phyloP scores from a whole-genome alignment of 2,797 vertebrate species.

The Parauchenoglanis punctatus region DNA sequence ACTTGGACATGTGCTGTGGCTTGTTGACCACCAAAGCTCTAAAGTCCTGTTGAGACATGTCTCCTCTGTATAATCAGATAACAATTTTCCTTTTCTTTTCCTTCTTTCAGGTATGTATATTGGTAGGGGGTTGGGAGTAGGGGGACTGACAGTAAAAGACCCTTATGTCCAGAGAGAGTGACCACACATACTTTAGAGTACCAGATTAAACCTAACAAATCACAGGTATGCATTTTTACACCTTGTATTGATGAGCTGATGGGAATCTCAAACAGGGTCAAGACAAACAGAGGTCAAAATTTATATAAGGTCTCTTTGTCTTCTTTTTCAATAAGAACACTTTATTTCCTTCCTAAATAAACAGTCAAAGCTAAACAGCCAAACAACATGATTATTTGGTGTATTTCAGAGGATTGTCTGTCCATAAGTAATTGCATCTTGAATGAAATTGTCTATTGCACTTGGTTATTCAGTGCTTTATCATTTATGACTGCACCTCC shows the following conservation, averaged over 20 bases:
- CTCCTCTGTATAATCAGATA: constrained; percentile 54
- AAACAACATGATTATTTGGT: background rate
- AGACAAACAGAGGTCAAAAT: constrained; percentile 56
- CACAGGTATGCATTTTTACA: background rate
- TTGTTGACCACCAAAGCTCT: constrained; percentile 62
- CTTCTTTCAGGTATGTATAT: constrained; percentile 39
- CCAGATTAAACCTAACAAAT: background rate
- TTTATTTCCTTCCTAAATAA: constrained; percentile 13
- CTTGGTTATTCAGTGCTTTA: background rate
- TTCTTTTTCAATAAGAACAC: constrained; percentile 48
- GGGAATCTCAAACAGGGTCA: constrained; percentile 57
- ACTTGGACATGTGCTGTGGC: background rate
- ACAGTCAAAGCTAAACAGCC: background rate
- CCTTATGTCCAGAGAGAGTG: background rate
- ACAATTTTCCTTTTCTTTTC: constrained; percentile 51
- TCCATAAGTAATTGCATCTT: background rate
- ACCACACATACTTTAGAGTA: constrained; percentile 40
- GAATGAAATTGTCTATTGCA: background rate
- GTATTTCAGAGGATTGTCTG: background rate
- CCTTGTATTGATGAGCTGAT: constrained; percentile 60
- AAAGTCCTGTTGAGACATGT: constrained; percentile 64
- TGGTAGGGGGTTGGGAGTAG: background rate
- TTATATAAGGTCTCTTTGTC: constrained; percentile 62
- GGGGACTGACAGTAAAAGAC: constrained; percentile 6
- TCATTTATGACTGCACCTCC: background rate